Evolutionary conservation across 1,140 invertebrate genomes (phyloP), one percentile per base, ranked within the genome.

Genomic region (Sinella curviseta): DNA sequence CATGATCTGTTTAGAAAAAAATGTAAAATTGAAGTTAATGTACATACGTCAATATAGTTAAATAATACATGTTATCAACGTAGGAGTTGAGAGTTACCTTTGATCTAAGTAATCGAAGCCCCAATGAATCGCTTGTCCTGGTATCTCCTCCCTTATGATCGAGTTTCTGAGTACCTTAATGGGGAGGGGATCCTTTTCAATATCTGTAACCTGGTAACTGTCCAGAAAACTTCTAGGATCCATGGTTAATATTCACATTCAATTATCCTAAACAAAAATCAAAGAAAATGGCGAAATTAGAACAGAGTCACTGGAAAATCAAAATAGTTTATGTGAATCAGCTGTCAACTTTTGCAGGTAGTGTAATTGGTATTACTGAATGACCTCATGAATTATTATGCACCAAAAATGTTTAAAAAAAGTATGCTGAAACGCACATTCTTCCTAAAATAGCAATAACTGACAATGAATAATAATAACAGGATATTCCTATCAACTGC

Each of bases 111-210:
- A 94, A 85, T 93, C 92, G 67, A 92, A 89, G 57, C 90, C 90
- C 90, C 93, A 93, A 85, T 93, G 91, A 77, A 94, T 89, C 76
- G 93, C 90, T 87, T 93, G 93, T 39, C 93, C 93, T 83, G 90
- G 88, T 65, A 94, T 86, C 87, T 94, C 93, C 17, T 87, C 85
- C 82, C 92, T 90, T 26, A 89, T 89, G 54, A 94, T 89, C 76
- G 91, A 90, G 85, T 92, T 91, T 77, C 89, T 90, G 36, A 89
- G 89, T 73, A 92, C 91, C 85, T 91, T 91, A 17, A 94, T 90
- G 57, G 93, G 93, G 83, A 94, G 86, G 83, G 93, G 91, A 87
- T 94, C 93, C 84, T 91, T 57, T 20, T 24, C n/a, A 0, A 82
- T 4, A 31, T 80, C 67, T 0, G 77, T 80, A 0, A 74, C 78